These are phyloP conservation scores for Ecdyonurus torrentis DNA, from an alignment of 2,888 invertebrate genomes.

Conservation along the genomic window DNA sequence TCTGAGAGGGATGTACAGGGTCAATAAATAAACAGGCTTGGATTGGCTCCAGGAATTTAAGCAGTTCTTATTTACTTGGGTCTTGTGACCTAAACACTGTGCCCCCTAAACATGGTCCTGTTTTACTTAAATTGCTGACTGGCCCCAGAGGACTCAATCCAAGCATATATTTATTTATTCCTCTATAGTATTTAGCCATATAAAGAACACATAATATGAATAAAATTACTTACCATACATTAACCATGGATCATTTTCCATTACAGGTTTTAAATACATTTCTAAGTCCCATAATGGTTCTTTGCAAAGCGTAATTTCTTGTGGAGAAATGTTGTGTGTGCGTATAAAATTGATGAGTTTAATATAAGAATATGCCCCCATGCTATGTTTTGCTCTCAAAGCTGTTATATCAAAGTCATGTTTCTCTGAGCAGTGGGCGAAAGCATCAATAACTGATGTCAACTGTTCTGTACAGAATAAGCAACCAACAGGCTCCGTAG, in stretches of 20 bases:
- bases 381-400: conserved; percentile 48
- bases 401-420: conserved; percentile 48
- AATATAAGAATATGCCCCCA: conserved; percentile 53
- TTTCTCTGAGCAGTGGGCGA: conserved; percentile 43
- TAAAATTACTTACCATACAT: conserved; percentile 55
- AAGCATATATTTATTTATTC: no score
- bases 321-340: conserved; percentile 36
- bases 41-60: no score
- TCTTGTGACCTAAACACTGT: no score
- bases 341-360: conserved; percentile 62
- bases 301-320: conserved; percentile 28
- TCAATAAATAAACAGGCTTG: no score
- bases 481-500: conserved; percentile 36
- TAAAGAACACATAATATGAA: no score
- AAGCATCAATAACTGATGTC: conserved; percentile 41
- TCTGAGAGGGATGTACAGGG: no score
- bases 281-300: conserved; percentile 54
- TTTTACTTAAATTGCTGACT: no score
- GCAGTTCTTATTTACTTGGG: no score
- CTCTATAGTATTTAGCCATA: no score
- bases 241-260: conserved; percentile 61
- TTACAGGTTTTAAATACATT: conserved; percentile 54
- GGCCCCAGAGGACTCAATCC: no score
- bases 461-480: conserved; percentile 52
- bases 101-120: no score